Evolutionary conservation across 2,888 invertebrate genomes (phyloP).

Genomic region (Ornithoptera priamus): DNA sequence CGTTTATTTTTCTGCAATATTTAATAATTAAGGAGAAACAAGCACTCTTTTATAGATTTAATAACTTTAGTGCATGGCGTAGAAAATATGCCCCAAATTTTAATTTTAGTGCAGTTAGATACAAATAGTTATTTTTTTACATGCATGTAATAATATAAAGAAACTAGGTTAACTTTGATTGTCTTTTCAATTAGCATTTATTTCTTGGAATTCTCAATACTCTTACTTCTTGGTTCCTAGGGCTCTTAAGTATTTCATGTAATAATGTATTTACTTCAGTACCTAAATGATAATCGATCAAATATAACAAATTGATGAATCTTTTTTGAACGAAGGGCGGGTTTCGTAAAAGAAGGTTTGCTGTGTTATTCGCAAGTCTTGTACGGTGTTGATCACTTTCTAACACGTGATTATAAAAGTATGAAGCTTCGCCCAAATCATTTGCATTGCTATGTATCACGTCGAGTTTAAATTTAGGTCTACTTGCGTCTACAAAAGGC

Average conservation of each 20-base stretch:
- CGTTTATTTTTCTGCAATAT: too few species aligned
- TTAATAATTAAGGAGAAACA: too few species aligned
- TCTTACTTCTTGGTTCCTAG: not conserved
- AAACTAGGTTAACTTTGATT: too few species aligned
- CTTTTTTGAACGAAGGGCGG: slow-evolving; percentile 84
- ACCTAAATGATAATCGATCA: slow-evolving; percentile 87
- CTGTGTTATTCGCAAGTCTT: slow-evolving; percentile 38
- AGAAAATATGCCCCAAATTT: too few species aligned
- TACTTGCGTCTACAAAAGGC: slow-evolving; percentile 73
- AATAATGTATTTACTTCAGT: slow-evolving; percentile 43
- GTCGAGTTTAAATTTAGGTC: slow-evolving; percentile 42
- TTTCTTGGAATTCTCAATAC: slow-evolving; percentile 14
- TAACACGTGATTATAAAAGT: slow-evolving; percentile 82
- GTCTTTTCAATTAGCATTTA: slow-evolving; percentile 6
- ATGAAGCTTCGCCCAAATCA: slow-evolving; percentile 80
- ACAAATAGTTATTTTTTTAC: too few species aligned
- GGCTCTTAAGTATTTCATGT: not conserved
- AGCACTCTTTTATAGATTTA: too few species aligned
- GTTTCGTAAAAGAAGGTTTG: slow-evolving; percentile 31
- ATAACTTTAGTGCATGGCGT: too few species aligned
- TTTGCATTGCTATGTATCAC: slow-evolving; percentile 46
- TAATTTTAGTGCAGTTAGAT: too few species aligned
- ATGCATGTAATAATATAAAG: too few species aligned
- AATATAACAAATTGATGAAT: slow-evolving; percentile 86
- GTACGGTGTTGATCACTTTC: slow-evolving; percentile 34